Evolutionary conservation across 2,888 invertebrate species (phyloP), one percentile per base, ranked within the genome.

Genomic region (Xylocampa areola): DNA sequence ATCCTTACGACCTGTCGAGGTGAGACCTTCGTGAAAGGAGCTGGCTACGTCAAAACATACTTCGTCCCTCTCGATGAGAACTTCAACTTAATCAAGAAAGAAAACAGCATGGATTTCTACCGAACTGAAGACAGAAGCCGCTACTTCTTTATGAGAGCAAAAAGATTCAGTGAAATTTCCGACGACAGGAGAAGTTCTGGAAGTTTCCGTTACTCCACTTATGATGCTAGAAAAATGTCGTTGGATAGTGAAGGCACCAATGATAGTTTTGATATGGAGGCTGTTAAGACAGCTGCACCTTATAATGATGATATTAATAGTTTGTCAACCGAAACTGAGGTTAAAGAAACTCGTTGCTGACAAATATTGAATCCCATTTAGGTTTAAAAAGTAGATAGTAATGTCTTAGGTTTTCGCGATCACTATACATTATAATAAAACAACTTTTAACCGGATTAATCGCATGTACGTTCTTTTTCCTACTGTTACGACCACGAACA

Each of bases 1-100:
- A 95, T 97, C 55, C 88, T 95, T 23, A 97, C 97, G 65, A 94
- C 95, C 47, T 95, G 95, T 70, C 94, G 97, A 17, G 97, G 96
- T 1, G 94, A 95, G 71, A 96, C 96, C 0, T 95, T 91, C 71
- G 96, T 97, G 0, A 97, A 97, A 89, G 97, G 97, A 0, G 95
- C 95, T 55, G 94, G 94, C 14, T 92, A 94, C 67, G 95, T 97
- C 13, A 95, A 96, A 67, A 97, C 97, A 2, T 97, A 96, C 82
- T 96, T 96, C 76, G 95, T 97, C 6, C 95, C 95, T 10, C 89
- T 97, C 10, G 96, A 96, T 77, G 95, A 96, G 29, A 86, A 95
- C 52, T 94, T 94, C 68, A 92, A 94, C 70, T 86, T 95, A 44
- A 89, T 95, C 49, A 90, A 86, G 66, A 93, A 89, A 60, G 82